Evolutionary conservation across 2,113 vertebrate genomes (phyloP).

Genomic region (Serilophus lunatus): DNA sequence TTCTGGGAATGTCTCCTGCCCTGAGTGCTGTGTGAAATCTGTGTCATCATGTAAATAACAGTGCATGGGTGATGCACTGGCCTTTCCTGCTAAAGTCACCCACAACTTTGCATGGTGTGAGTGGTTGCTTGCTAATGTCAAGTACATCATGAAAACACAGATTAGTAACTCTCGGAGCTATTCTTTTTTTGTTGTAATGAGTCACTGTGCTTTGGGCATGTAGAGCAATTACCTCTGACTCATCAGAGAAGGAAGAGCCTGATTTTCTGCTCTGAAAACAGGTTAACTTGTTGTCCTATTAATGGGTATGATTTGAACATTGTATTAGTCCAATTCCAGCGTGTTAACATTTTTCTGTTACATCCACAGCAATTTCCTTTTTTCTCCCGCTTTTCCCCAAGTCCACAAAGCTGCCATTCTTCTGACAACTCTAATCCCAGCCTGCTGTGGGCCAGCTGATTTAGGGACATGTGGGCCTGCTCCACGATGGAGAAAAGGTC

Average conservation of each 20-base stretch:
- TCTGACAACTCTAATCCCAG: background rate
- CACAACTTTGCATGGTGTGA: background rate
- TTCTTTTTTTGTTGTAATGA: background rate
- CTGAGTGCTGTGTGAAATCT: background rate
- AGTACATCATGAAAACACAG: background rate
- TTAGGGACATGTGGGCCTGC: background rate
- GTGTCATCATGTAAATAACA: background rate
- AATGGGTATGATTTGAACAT: background rate
- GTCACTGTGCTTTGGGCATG: background rate
- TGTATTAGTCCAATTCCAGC: rapidly evolving
- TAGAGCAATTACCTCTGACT: background rate
- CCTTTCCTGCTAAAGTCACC: background rate
- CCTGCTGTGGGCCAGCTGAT: background rate
- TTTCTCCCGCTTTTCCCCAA: background rate
- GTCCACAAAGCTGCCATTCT: background rate
- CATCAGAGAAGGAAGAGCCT: background rate
- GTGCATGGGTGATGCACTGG: background rate
- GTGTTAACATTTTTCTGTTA: background rate
- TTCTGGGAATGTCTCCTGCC: background rate
- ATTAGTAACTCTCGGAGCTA: background rate
- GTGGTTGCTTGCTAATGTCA: background rate
- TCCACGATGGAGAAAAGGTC: background rate
- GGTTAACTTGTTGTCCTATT: background rate
- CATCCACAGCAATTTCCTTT: background rate
- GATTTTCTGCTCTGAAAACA: background rate